phyloP scores from a whole-genome alignment of 2,888 invertebrate species.

The Rhagium mordax region DNA sequence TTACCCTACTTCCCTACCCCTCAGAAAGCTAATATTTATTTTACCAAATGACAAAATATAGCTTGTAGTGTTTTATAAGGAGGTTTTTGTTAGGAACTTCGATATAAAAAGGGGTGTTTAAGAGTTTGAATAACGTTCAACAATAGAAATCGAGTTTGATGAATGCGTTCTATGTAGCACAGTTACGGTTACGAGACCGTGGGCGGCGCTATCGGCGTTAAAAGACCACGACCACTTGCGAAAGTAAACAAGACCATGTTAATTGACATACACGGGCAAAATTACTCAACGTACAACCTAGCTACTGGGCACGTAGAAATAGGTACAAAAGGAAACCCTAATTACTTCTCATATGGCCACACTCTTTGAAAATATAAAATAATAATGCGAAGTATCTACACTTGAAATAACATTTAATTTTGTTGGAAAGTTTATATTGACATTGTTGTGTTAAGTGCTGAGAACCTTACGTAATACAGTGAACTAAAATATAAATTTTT shows the following conservation, averaged over 20 bases:
- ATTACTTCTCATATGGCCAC: constrained; percentile 33
- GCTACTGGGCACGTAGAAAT: constrained; percentile 29
- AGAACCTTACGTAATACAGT: background rate
- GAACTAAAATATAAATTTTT: background rate
- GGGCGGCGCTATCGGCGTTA: constrained; percentile 28
- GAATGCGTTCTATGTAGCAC: constrained; percentile 16
- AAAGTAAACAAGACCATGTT: constrained; percentile 39
- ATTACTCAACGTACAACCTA: constrained; percentile 32
- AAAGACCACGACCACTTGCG: constrained; percentile 35
- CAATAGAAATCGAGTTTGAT: constrained; percentile 15
- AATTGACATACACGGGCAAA: constrained; percentile 38
- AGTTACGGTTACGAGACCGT: constrained; percentile 4
- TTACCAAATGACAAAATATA: constrained; percentile 56
- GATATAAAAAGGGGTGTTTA: constrained; percentile 20
- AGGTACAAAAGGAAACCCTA: constrained; percentile 40
- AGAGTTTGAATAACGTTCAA: constrained; percentile 2
- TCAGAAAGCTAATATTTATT: constrained; percentile 58
- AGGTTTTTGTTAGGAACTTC: constrained; percentile 42
- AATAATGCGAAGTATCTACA: constrained; percentile 7
- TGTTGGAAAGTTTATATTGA: constrained; percentile 1
- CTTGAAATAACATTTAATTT: constrained; percentile 23
- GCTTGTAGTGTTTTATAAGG: constrained; percentile 40
- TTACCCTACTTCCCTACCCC: constrained; percentile 38
- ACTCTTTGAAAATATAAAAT: constrained; percentile 15
- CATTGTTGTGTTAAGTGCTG: background rate